phyloP scores from a whole-genome alignment of 2,113 vertebrate genomes.

The Motacilla alba region DNA sequence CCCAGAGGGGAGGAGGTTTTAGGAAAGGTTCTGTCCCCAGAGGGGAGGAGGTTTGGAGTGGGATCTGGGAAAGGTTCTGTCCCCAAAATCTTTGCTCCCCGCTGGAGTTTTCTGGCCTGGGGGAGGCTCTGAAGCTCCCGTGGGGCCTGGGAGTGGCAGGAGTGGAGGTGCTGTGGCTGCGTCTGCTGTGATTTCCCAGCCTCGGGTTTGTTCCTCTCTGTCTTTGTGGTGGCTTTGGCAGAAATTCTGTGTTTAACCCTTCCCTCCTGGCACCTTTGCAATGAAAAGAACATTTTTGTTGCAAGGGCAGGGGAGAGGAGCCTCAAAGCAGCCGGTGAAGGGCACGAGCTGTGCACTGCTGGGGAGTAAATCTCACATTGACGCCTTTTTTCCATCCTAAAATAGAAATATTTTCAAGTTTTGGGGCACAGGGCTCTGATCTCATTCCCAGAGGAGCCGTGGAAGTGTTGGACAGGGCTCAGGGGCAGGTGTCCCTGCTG shows the following conservation, averaged over 20 bases:
- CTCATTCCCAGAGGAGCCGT: background rate
- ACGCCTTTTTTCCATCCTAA: background rate
- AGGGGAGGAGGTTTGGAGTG: too few species aligned
- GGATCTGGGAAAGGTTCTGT: too few species aligned
- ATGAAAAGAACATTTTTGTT: background rate
- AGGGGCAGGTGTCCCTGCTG: background rate
- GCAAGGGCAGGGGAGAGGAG: background rate
- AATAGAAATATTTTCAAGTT: background rate
- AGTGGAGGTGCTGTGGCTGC: background rate
- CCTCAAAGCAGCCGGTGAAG: accelerated
- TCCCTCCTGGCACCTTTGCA: background rate
- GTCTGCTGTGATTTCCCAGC: background rate
- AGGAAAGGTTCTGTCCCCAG: too few species aligned
- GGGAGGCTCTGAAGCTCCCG: background rate
- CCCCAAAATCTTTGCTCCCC: too few species aligned
- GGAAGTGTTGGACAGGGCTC: background rate
- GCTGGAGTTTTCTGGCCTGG: background rate
- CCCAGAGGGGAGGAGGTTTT: too few species aligned
- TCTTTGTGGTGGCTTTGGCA: background rate
- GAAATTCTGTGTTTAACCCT: background rate
- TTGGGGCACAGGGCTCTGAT: background rate
- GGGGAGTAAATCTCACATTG: background rate
- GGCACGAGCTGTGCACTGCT: accelerated
- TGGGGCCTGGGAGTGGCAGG: background rate
- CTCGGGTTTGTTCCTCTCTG: background rate